phyloP scores from a whole-genome alignment of 1,140 invertebrate genomes.

The Hyphantria cunea region DNA sequence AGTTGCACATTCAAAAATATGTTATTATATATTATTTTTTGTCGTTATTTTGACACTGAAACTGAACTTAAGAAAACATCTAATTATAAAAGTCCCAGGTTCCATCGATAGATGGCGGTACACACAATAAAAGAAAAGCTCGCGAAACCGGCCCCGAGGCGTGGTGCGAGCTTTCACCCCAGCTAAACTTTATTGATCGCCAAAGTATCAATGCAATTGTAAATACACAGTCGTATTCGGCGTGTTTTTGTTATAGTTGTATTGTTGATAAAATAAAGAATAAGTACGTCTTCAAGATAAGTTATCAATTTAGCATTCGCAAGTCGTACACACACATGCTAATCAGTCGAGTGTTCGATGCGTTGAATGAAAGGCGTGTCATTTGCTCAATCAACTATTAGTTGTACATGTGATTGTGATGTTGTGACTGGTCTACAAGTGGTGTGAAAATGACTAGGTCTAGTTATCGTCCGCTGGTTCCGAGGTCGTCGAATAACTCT shows the following conservation, averaged over 20 bases:
- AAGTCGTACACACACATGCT: conserved; percentile 43
- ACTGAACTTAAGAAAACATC: no score
- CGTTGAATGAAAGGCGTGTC: conserved; percentile 48
- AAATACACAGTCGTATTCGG: conserved; percentile 60
- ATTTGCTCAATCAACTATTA: conserved; percentile 43
- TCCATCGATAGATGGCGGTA: conserved; percentile 56
- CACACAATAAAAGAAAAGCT: conserved; percentile 41
- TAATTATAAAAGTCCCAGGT: conserved; percentile 32
- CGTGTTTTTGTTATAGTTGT: conserved; percentile 44
- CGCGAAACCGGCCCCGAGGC: conserved; percentile 58
- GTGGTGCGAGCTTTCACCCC: conserved; percentile 73
- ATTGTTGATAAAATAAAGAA: conserved; percentile 4
- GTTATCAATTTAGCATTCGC: conserved; percentile 40
- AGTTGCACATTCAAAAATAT: no score
- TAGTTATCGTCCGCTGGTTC: conserved; percentile 68
- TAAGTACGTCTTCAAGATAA: conserved; percentile 45
- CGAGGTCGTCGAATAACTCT: conserved; percentile 67
- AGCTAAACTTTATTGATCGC: conserved; percentile 69
- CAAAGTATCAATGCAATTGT: conserved; percentile 37
- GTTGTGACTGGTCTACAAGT: conserved; percentile 24
- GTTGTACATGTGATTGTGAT: conserved; percentile 27
- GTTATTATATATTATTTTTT: no score
- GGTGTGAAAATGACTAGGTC: conserved; percentile 66
- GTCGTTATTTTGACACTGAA: no score
- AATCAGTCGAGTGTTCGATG: conserved; percentile 54